Percentiles rank a stretch among this genome's conserved stretches.
phyloP scores from a whole-genome alignment of 2,797 vertebrate genomes.

The Sternarchorhynchus goeldii region DNA sequence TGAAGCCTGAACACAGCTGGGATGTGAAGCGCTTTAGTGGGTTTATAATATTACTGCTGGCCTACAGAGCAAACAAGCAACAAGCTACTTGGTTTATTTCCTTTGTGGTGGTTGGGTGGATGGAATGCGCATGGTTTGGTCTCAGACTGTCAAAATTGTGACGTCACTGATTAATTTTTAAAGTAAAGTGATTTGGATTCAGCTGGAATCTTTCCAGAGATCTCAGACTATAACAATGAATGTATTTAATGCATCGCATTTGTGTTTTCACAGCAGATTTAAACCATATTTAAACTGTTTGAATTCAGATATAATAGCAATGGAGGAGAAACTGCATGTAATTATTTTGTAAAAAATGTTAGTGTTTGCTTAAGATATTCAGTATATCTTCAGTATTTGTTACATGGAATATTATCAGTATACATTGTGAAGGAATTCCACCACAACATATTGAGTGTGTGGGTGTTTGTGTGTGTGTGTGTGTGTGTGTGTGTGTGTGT shows the following conservation, averaged over 20 bases:
- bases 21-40: conserved; percentile 48
- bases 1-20: conserved; percentile 41
- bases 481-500: conserved; percentile 38
- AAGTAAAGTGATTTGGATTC: not conserved
- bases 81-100: conserved; percentile 61
- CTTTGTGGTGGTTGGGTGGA: conserved; percentile 42
- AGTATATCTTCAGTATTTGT: not conserved
- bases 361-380: not conserved
- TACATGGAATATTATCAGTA: not conserved
- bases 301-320: not conserved
- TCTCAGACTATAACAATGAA: not conserved
- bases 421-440: no score
- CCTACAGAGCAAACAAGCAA: conserved; percentile 34
- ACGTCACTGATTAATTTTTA: not conserved
- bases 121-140: conserved; percentile 62
- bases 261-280: conserved; percentile 12
- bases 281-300: conserved; percentile 10
- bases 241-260: no score
- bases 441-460: not conserved
- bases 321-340: not conserved
- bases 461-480: not conserved
- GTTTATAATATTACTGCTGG: conserved; percentile 44
- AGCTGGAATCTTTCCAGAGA: not conserved
- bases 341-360: not conserved
- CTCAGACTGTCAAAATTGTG: conserved; percentile 49